Conservation (phyloP, 2,113 vertebrate species). For the Nesoenas mayeri region DNA sequence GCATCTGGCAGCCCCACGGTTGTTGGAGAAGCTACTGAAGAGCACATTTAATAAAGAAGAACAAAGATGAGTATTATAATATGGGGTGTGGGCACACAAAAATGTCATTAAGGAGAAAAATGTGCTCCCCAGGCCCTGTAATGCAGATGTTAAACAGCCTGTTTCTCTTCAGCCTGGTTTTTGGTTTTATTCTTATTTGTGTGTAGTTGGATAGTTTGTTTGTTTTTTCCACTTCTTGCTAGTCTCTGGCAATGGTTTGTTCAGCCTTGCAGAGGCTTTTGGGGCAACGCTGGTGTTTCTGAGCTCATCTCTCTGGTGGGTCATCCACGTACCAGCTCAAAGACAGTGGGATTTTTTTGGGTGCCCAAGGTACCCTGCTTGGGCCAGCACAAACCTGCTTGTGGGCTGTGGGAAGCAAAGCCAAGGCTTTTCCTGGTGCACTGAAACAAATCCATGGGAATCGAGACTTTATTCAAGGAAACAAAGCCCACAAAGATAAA, state of each 20-base stretch:
- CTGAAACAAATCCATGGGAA: neutral
- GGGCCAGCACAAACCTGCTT: neutral
- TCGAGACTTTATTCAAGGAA: neutral
- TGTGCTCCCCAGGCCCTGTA: neutral
- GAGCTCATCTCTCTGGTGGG: neutral
- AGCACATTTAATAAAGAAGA: rapidly evolving
- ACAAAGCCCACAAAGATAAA: constrained; percentile 36
- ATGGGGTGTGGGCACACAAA: neutral
- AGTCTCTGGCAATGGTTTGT: neutral
- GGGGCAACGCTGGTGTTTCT: neutral
- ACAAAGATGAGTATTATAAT: neutral
- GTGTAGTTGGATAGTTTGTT: too few relatives aligned
- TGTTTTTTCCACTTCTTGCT: neutral
- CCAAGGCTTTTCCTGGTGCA: neutral
- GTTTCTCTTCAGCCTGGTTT: neutral
- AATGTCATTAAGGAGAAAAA: neutral
- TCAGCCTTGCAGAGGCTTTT: neutral
- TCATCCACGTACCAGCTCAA: rapidly evolving
- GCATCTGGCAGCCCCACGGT: neutral
- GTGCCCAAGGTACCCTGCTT: neutral
- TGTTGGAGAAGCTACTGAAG: neutral
- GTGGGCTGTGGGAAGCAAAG: neutral
- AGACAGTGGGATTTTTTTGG: neutral
- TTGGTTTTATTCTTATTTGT: too few relatives aligned
- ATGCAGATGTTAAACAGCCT: neutral